phyloP scores from a whole-genome alignment of 2,113 vertebrate species.

The Myanophis thanlyinensis region DNA sequence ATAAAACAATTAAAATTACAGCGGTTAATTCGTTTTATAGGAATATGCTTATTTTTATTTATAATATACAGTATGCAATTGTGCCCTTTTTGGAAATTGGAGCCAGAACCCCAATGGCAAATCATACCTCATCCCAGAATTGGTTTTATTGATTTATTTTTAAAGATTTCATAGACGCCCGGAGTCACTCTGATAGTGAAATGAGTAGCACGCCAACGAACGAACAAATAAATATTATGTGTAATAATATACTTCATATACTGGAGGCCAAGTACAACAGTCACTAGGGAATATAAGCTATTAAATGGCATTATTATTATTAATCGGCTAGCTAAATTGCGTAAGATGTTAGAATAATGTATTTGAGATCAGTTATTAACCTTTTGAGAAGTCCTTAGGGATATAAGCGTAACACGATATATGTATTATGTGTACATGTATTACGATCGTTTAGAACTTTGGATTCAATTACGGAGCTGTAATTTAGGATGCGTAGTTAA shows the following conservation, averaged over 20 bases:
- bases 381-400: not conserved
- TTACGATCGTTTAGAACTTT: not conserved
- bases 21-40: not conserved
- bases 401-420: not conserved
- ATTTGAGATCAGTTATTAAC: not conserved
- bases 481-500: not conserved
- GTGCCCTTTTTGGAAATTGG: not conserved
- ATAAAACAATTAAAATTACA: not conserved
- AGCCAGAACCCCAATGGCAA: not conserved
- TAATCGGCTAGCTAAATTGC: not conserved
- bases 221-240: not conserved
- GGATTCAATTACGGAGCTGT: not conserved
- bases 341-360: not conserved
- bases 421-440: not conserved
- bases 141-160: not conserved
- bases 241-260: not conserved
- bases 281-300: not conserved
- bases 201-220: not conserved
- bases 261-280: not conserved
- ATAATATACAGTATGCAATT: not conserved
- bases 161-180: not conserved
- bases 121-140: not conserved
- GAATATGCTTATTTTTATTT: not conserved
- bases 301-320: not conserved
- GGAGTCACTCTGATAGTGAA: too few species aligned